Conservation (phyloP, 2,888 invertebrate genomes). For the Heliconius erato region DNA sequence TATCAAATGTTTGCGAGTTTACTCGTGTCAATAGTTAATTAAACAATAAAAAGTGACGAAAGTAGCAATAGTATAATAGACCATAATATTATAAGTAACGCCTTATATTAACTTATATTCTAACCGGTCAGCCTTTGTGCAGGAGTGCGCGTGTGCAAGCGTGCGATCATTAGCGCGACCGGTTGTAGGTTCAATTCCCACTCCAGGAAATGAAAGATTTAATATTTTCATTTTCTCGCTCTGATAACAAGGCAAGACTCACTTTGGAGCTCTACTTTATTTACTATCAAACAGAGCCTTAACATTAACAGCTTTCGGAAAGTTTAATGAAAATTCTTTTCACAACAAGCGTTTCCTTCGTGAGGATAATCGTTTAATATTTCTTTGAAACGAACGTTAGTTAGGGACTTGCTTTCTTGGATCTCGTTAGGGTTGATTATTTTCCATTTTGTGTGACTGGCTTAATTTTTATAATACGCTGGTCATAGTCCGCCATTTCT, state of each 20-base stretch:
- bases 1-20: not conserved
- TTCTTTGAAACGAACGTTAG: constrained; percentile 33
- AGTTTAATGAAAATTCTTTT: constrained; percentile 40
- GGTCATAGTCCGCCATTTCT: too few relatives aligned
- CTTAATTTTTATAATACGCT: not conserved
- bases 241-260: not conserved
- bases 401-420: constrained; percentile 31
- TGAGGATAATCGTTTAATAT: constrained; percentile 42
- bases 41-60: not conserved
- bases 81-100: not conserved
- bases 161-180: too few relatives aligned
- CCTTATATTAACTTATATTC: too few relatives aligned
- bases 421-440: constrained; percentile 9
- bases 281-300: constrained; percentile 9
- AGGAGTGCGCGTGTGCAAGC: too few relatives aligned
- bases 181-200: too few relatives aligned
- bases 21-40: not conserved
- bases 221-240: too few relatives aligned
- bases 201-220: too few relatives aligned
- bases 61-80: not conserved
- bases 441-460: not conserved
- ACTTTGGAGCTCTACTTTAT: constrained; percentile 14
- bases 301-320: constrained; percentile 20
- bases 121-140: too few relatives aligned
- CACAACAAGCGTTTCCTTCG: constrained; percentile 39